These are phyloP conservation scores for Choristoneura fumiferana DNA, from an alignment of 1,140 invertebrate species.

Conservation along the genomic window DNA sequence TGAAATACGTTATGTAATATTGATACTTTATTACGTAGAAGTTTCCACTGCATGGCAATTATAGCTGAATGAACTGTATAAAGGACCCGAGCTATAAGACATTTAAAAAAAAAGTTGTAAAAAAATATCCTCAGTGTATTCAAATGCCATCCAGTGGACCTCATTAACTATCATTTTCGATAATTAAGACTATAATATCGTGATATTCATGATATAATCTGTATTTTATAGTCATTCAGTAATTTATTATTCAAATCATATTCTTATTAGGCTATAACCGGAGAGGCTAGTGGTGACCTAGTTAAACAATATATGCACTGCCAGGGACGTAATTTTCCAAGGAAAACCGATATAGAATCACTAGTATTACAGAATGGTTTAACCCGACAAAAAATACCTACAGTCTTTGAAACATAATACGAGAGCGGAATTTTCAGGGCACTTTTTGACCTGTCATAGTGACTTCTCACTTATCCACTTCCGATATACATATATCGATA, in stretches of 20 bases:
- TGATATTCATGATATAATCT: slow-evolving; percentile 12
- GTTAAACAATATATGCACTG: slow-evolving; percentile 7
- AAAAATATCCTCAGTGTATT: too few species aligned
- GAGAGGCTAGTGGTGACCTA: neutral
- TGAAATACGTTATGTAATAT: neutral
- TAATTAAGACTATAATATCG: neutral
- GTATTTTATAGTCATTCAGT: neutral
- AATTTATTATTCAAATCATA: neutral
- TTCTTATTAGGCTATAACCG: neutral
- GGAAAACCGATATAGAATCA: neutral
- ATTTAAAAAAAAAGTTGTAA: slow-evolving; percentile 4
- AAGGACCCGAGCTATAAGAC: too few species aligned
- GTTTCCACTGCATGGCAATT: neutral
- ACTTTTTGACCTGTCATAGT: too few species aligned
- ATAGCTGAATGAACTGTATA: too few species aligned
- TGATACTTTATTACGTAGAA: neutral
- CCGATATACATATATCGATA: too few species aligned
- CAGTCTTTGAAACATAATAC: too few species aligned
- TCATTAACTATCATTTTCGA: neutral
- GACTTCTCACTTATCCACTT: too few species aligned
- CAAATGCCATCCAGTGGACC: neutral
- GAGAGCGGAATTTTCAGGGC: too few species aligned
- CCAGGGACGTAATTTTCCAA: neutral
- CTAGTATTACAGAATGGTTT: too few species aligned
- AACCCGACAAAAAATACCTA: too few species aligned